Evolutionary conservation across 2,797 vertebrate genomes (phyloP).

Genomic region (Galagoides demidoff): DNA sequence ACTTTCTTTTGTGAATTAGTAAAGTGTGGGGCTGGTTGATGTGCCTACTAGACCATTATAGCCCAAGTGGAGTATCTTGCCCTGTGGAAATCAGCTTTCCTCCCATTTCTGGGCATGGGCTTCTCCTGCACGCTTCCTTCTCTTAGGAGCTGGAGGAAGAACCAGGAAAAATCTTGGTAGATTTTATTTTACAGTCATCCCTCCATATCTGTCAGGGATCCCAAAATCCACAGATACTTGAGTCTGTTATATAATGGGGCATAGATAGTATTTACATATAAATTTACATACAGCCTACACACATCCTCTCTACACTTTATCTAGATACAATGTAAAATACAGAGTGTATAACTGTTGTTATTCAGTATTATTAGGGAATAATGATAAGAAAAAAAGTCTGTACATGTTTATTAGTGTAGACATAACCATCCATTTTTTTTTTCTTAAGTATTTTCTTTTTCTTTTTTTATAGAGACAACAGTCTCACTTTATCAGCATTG

Average conservation of each 20-base stretch:
- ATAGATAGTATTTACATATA: background rate
- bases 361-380: background rate
- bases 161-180: background rate
- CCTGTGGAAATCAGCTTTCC: background rate
- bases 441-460: background rate
- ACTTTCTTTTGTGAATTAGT: background rate
- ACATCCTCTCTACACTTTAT: background rate
- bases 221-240: background rate
- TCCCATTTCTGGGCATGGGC: background rate
- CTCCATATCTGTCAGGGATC: background rate
- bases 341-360: background rate
- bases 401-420: background rate
- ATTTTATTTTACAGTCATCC: background rate
- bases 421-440: background rate
- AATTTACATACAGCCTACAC: background rate
- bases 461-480: no score
- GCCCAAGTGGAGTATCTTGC: background rate
- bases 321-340: background rate
- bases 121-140: background rate
- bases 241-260: background rate
- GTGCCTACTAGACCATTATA: background rate
- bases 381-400: background rate
- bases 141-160: background rate
- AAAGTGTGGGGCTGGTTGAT: background rate
- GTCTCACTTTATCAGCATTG: no score